Conservation (phyloP, 2,797 vertebrate species). For the Buceros bicornis region DNA sequence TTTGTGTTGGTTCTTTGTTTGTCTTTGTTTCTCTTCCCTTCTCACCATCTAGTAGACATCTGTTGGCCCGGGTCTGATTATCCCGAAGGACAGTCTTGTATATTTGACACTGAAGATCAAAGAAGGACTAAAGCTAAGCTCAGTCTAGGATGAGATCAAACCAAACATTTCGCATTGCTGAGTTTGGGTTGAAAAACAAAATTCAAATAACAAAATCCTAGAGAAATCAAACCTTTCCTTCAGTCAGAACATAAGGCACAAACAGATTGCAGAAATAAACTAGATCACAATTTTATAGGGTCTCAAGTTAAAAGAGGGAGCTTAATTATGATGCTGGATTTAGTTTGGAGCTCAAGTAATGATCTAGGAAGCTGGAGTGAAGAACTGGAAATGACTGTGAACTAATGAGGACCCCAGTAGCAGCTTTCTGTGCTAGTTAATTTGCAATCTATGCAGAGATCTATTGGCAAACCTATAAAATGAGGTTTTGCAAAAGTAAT, state of each 20-base stretch:
- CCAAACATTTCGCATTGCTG: background rate
- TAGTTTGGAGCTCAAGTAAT: slow-evolving; percentile 34
- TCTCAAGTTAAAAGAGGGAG: slow-evolving; percentile 27
- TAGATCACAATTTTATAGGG: background rate
- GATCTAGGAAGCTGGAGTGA: slow-evolving; percentile 33
- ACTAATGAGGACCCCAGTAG: slow-evolving; percentile 31
- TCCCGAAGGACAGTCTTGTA: background rate
- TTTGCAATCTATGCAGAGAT: slow-evolving; percentile 58
- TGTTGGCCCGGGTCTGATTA: background rate
- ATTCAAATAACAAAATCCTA: background rate
- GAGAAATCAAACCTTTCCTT: background rate
- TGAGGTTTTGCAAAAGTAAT: slow-evolving; percentile 48
- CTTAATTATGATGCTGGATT: slow-evolving; percentile 47
- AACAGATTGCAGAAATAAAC: slow-evolving; percentile 37
- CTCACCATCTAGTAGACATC: background rate
- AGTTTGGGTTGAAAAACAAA: background rate
- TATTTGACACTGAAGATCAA: background rate
- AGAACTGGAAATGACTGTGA: slow-evolving; percentile 17
- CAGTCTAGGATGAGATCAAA: background rate
- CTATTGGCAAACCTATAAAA: slow-evolving; percentile 51
- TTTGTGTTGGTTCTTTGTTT: background rate
- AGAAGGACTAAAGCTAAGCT: background rate
- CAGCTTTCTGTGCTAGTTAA: slow-evolving; percentile 50
- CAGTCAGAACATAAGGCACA: slow-evolving; percentile 13
- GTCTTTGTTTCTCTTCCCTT: no score